phyloP scores from a whole-genome alignment of 2,113 vertebrate genomes.

The Tichodroma muraria region DNA sequence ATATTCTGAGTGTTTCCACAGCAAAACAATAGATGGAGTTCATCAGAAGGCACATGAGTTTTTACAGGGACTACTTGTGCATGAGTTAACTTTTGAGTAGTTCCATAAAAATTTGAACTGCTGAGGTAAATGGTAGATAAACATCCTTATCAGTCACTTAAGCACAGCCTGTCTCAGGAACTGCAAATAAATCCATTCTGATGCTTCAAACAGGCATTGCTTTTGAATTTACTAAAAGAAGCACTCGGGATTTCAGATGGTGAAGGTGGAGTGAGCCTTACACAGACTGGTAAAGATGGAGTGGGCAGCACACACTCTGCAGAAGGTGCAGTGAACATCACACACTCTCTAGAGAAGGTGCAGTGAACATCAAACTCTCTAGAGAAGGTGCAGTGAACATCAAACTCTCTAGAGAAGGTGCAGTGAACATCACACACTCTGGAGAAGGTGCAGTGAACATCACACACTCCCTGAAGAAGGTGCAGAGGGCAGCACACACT shows the following conservation, averaged over 20 bases:
- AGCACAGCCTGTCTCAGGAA: not conserved
- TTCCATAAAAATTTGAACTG: not conserved
- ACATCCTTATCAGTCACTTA: not conserved
- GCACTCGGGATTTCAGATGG: not conserved
- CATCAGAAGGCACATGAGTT: not conserved
- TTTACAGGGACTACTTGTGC: not conserved
- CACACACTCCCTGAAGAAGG: not conserved
- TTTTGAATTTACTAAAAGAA: not conserved
- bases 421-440: too few relatives aligned
- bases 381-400: too few relatives aligned
- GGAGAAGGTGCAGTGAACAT: not conserved
- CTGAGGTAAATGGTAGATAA: not conserved
- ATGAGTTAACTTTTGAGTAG: not conserved
- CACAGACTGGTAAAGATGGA: not conserved
- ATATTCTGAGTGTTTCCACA: not conserved
- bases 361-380: too few relatives aligned
- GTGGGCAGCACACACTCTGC: not conserved
- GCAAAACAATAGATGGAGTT: not conserved
- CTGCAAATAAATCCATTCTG: not conserved
- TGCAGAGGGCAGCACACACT: not conserved
- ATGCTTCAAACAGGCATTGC: not conserved
- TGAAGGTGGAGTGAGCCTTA: not conserved
- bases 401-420: accelerated
- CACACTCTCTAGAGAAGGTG: accelerated
- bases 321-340: not conserved